These are phyloP conservation scores for Apis dorsata DNA, from an alignment of 1,140 invertebrate genomes.

Conservation along the genomic window DNA sequence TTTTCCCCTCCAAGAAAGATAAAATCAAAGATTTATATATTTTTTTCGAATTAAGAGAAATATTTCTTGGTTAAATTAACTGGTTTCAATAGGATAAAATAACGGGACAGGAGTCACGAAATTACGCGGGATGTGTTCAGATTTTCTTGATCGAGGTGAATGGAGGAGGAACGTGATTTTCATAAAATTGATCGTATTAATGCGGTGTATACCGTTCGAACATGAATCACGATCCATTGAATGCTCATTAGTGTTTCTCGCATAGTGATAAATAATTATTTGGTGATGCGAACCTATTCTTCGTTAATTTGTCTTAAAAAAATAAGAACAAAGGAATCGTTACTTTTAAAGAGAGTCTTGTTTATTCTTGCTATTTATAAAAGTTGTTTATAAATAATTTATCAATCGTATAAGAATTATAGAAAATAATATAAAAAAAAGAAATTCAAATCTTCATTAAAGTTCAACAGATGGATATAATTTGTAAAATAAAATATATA, in stretches of 20 bases:
- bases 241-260: not conserved
- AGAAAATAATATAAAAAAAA: not conserved
- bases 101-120: not conserved
- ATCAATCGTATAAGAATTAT: not conserved
- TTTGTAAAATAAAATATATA: no score
- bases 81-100: not conserved
- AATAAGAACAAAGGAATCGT: not conserved
- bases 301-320: not conserved
- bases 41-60: constrained; percentile 6
- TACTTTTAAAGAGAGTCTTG: not conserved
- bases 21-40: no score
- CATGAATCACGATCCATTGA: not conserved
- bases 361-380: not conserved
- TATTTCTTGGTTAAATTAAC: no score
- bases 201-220: not conserved
- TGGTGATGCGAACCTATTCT: no score
- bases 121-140: not conserved
- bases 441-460: no score
- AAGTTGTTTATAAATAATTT: not conserved
- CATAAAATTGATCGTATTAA: constrained; percentile 24
- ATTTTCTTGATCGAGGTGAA: not conserved
- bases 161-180: constrained; percentile 25
- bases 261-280: not conserved
- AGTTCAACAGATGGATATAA: no score
- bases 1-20: not conserved